Evolutionary conservation across 1,140 invertebrate genomes (phyloP), one percentile per base, ranked within the genome.

Genomic region (Temnothorax nylanderi): DNA sequence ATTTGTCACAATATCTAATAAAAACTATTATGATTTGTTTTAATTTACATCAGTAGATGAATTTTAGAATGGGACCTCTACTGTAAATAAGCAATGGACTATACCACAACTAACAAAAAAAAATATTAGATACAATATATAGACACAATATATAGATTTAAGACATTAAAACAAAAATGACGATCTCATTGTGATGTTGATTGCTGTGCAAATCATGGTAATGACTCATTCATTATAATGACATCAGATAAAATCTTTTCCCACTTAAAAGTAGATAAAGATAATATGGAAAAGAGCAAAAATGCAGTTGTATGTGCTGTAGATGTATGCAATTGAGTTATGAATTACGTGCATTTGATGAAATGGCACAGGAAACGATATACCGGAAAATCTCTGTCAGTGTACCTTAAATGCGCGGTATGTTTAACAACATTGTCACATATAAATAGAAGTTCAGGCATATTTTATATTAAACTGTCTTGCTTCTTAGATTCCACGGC

Each of bases 161-260:
- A 91, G 87, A 85, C 34, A 78, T 85, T 72, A 37, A 82, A 87
- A 90, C 91, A 51, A 89, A 92, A 89, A 92, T 87, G 75, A 93
- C 88, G 90, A 93, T 93, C 91, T 94, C 93, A 92, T 93, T 92
- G 91, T 93, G 91, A 91, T 92, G 91, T 92, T 92, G 86, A 93
- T 92, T 92, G 87, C 89, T 93, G 87, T 92, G 87, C 89, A 87
- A 93, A 89, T 92, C 86, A 88, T 92, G 87, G 21, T 90, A 86
- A 65, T 47, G 78, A 89, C 62, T 85, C 60, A 26, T 93, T 88
- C 89, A 90, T 88, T 87, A 89, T 92, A 87, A 88, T 90, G 87
- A 87, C 88, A 90, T 90, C 85, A 72, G n/a, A 78, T 60, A 44
- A 64, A 65, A 65, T 78, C 60, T 58, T 51, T 86, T 80, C 58